These are phyloP conservation scores for Lasioglossum baleicum DNA, from an alignment of 1,140 invertebrate genomes.

Conservation along the genomic window DNA sequence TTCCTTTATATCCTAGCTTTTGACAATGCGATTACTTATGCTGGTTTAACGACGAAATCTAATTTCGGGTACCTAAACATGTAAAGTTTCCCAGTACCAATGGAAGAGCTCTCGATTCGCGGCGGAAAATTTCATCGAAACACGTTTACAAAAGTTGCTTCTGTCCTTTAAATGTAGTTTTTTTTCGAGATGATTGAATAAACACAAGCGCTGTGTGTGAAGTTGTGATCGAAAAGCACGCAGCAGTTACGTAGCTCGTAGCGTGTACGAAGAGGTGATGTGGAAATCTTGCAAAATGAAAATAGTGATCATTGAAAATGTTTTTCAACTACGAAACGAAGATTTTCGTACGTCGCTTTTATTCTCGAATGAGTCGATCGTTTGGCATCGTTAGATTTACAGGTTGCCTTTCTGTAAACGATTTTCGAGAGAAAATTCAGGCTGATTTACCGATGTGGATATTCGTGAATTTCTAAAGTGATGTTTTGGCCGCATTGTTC, in stretches of 20 bases:
- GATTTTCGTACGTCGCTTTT: too few species aligned
- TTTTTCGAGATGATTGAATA: neutral
- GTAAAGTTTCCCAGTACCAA: neutral
- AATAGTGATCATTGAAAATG: too few species aligned
- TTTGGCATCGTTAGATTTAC: too few species aligned
- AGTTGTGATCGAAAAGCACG: neutral
- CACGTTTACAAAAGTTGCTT: neutral
- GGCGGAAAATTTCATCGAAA: neutral
- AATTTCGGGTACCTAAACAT: neutral
- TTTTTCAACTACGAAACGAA: too few species aligned
- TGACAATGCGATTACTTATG: neutral
- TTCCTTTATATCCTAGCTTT: neutral
- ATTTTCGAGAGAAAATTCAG: too few species aligned
- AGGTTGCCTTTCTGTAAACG: too few species aligned
- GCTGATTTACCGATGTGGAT: too few species aligned
- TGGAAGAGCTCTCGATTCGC: neutral
- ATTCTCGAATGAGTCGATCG: too few species aligned
- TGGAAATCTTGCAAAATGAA: too few species aligned
- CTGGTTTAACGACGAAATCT: slow-evolving; percentile 28
- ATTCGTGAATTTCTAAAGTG: too few species aligned
- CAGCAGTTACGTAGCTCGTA: neutral
- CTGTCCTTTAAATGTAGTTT: neutral
- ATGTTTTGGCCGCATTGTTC: too few species aligned
- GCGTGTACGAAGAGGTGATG: neutral
- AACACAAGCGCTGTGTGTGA: neutral